Conservation (phyloP, 1,140 invertebrate species). For the Eulimnadia texana region DNA sequence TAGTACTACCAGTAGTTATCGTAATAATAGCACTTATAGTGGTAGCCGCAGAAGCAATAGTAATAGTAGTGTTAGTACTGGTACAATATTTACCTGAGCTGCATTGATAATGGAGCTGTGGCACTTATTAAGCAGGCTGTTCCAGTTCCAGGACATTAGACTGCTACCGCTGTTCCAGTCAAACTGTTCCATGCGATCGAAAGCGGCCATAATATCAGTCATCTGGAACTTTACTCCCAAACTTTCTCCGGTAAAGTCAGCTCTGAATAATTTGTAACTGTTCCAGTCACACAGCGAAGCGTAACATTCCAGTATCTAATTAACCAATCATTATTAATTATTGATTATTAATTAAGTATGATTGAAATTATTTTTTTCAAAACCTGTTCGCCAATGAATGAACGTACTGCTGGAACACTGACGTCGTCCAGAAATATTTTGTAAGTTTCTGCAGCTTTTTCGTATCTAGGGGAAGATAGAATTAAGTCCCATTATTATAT, state of each 20-base stretch:
- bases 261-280: not conserved
- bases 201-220: not conserved
- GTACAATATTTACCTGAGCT: not conserved
- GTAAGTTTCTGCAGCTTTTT: too few relatives aligned
- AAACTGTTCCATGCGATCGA: not conserved
- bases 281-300: not conserved
- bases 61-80: not conserved
- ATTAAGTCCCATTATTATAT: too few relatives aligned
- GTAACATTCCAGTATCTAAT: not conserved
- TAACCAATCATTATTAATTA: not conserved
- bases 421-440: too few relatives aligned
- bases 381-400: too few relatives aligned
- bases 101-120: not conserved
- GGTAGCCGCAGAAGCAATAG: not conserved
- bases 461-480: too few relatives aligned
- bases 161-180: not conserved
- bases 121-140: not conserved
- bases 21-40: too few relatives aligned
- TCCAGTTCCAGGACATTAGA: not conserved
- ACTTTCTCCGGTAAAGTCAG: not conserved
- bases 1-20: too few relatives aligned
- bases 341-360: too few relatives aligned
- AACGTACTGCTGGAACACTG: too few relatives aligned
- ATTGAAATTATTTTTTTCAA: too few relatives aligned
- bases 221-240: not conserved